Evolutionary conservation across 2,113 vertebrate genomes (phyloP), one percentile per base, ranked within the genome.

Genomic region (Tautogolabrus adspersus): DNA sequence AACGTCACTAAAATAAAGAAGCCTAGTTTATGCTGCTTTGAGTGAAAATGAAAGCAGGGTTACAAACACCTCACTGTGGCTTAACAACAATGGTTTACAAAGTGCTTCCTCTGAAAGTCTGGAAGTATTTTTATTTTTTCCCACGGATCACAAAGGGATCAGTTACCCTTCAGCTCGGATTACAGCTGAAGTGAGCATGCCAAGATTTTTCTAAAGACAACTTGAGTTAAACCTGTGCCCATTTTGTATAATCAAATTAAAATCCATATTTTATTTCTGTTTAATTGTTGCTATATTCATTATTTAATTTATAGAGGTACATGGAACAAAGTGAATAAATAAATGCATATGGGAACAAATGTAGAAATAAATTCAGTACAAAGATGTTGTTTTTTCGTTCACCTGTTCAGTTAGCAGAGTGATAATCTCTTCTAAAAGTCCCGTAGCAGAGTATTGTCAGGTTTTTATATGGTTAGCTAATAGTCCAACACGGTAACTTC

Each of bases 401-500:
- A 18, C n/a, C 38, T 13, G 44, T 18, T 37, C 19, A 19, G 18
- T 23, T 16, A 15, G 44, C 11, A 13, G 12, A 1, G 1, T 16
- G 22, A 54, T 13, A 47, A 26, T 21, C 5, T 15, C 8, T 30
- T 30, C n/a, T n/a, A n/a, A n/a, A n/a, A n/a, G n/a, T n/a, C n/a
- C n/a, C n/a, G n/a, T n/a, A 37, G 18, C 10, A 56, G 15, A 15
- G 44, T 46, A 16, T 46, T 46, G 44, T 46, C 44, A 18, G 6
- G 18, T 3, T 9, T 34, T 18, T 8, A 37, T 11, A 19, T 15
- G 0, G 1, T 37, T 5, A 72, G 30, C 11, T 3, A 52, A 44
- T 22, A 34, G 26, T 55, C 37, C 21, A 56, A 69, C 18, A 56
- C 22, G 63, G 12, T 15, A 69, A 21, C 7, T n/a, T 95, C 79